phyloP scores from a whole-genome alignment of 2,113 vertebrate species.

The Dasyprocta punctata region DNA sequence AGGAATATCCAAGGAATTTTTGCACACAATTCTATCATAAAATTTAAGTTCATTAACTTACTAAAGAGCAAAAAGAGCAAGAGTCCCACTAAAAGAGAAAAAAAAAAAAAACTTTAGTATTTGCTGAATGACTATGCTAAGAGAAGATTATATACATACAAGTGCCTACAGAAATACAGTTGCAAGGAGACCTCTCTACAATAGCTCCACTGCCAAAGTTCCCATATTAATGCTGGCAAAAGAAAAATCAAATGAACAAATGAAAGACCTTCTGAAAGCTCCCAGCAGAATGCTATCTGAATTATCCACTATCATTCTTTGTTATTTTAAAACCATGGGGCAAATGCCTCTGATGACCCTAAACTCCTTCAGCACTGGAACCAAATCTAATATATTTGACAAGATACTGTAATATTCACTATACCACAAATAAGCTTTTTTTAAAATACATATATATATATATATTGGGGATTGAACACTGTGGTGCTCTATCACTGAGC shows the following conservation, averaged over 20 bases:
- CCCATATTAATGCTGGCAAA: not conserved
- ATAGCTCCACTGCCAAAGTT: not conserved
- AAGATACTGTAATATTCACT: not conserved
- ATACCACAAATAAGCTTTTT: not conserved
- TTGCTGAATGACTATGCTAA: not conserved
- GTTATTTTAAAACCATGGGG: not conserved
- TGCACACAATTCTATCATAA: not conserved
- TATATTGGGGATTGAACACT: not conserved
- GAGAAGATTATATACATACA: not conserved
- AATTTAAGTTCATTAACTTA: not conserved
- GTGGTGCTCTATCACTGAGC: not conserved
- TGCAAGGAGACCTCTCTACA: not conserved
- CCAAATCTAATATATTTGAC: not conserved
- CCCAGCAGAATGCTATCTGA: not conserved
- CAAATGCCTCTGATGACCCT: not conserved
- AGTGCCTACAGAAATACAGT: not conserved
- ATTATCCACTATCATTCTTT: not conserved
- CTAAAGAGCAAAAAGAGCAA: not conserved
- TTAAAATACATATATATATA: not conserved
- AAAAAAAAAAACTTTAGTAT: not conserved
- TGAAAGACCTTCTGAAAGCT: not conserved
- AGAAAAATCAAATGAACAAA: not conserved
- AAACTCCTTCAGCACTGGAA: not conserved
- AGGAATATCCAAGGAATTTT: not conserved
- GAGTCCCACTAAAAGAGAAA: not conserved